A percentile compares a stretch with the other conserved stretches of the same genome.
Conservation (phyloP, 1,140 invertebrate species). For the Scaptomyza montana region DNA sequence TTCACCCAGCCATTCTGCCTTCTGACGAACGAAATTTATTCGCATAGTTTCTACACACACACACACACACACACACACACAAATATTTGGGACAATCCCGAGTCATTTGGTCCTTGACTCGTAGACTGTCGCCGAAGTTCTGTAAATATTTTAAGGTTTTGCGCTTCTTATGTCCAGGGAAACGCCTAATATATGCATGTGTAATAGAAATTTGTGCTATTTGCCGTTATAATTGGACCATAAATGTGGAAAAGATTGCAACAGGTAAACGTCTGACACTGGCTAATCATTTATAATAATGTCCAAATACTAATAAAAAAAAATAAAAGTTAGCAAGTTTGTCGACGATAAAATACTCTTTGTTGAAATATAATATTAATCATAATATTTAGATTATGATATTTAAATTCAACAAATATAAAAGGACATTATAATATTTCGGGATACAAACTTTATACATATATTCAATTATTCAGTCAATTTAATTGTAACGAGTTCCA, state of each 20-base stretch:
- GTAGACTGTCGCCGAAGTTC: constrained; percentile 1
- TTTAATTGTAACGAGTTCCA: too few species aligned
- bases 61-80: constrained; percentile 33
- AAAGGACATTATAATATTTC: too few species aligned
- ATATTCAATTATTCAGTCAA: too few species aligned
- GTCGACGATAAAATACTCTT: constrained; percentile 18
- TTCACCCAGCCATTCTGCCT: constrained; percentile 31
- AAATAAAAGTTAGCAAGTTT: neutral
- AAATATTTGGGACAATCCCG: constrained; percentile 54
- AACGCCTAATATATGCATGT: constrained; percentile 46
- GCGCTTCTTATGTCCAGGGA: constrained; percentile 70
- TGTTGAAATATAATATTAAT: too few species aligned
- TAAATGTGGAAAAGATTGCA: constrained; percentile 40
- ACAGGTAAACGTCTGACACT: constrained; percentile 55
- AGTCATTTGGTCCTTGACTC: constrained; percentile 14
- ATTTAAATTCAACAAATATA: too few species aligned
- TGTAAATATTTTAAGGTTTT: constrained; percentile 81
- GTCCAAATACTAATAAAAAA: constrained; percentile 10
- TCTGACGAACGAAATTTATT: constrained; percentile 58
- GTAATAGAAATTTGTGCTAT: neutral
- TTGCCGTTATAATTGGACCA: constrained; percentile 56
- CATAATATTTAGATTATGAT: too few species aligned
- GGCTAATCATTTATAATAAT: constrained; percentile 6
- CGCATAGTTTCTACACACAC: constrained; percentile 24
- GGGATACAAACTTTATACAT: too few species aligned